Evolutionary conservation across 1,140 invertebrate species (phyloP), one percentile per base, ranked within the genome.

Genomic region (Conus betulinus): DNA sequence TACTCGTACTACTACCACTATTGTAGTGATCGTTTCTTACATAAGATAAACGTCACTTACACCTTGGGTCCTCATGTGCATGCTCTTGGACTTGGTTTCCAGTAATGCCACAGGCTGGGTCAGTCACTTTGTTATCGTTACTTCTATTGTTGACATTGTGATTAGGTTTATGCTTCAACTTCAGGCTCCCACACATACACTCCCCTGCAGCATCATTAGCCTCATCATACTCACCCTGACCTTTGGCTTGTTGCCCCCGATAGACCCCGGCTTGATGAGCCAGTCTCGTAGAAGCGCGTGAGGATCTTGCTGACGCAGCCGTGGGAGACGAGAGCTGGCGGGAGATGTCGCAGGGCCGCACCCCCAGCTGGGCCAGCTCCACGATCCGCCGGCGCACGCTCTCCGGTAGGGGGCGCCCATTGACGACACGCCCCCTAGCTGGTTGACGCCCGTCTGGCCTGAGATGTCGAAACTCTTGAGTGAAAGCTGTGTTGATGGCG

Each of bases 301-400:
- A 98, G 98, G 94, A 99, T 99, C 96, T 99, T 99, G 90, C 97
- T 98, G 0, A 99, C 98, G 95, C 98, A 99, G 51, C 98, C 98
- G 95, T 99, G 98, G 39, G 98, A 98, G 10, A 99, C 98, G 5
- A 98, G 96, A 99, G 96, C 95, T 99, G 98, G 57, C 98, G 96
- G 23, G 97, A 98, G 87, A 99, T 99, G 96, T 99, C 98, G 96
- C 98, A 99, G 2, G 98, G 98, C 88, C 98, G 94, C 2, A 98
- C 98, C 81, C 98, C 98, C 51, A 98, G 98, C 95, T 99, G 98
- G 52, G 98, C 98, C 91, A 99, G 96, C 95, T 99, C 98, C 78
- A 99, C 98, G 91, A 99, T 99, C 96, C 98, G 98, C 95, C 99
- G 98, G 84, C 99, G 96, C 79, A 98, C 99, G 85, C 97, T 97